These are phyloP conservation scores for Melipona beecheii DNA, from an alignment of 2,888 invertebrate species.

Conservation along the genomic window DNA sequence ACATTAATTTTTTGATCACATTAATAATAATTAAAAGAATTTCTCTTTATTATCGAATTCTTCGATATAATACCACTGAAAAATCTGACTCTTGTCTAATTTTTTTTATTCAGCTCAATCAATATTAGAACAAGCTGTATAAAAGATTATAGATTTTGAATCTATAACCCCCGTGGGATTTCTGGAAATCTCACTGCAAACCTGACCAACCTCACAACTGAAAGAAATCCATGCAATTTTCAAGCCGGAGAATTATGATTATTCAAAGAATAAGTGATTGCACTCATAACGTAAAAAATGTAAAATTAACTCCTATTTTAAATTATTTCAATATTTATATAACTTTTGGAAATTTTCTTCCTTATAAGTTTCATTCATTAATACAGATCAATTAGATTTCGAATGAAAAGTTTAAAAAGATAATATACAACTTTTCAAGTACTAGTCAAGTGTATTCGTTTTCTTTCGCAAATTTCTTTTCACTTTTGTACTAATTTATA, in stretches of 20 bases:
- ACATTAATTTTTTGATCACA: not conserved
- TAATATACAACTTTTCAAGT: not conserved
- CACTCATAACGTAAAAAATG: too few relatives aligned
- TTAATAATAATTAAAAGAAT: not conserved
- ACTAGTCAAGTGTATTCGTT: not conserved
- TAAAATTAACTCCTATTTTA: too few relatives aligned
- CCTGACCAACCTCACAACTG: not conserved
- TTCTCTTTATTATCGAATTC: not conserved
- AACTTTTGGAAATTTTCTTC: not conserved
- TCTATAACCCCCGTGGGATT: too few relatives aligned
- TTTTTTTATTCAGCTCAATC: not conserved
- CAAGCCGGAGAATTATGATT: not conserved
- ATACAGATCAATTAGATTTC: not conserved
- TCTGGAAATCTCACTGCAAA: not conserved
- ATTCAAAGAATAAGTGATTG: not conserved
- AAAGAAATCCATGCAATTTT: not conserved
- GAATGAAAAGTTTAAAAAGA: not conserved
- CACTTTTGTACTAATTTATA: too few relatives aligned
- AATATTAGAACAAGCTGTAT: not conserved
- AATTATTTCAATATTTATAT: not conserved
- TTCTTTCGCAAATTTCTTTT: not conserved
- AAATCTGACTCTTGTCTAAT: not conserved
- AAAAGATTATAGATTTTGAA: not conserved
- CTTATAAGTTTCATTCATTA: not conserved
- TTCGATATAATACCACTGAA: not conserved